Evolutionary conservation across 2,888 invertebrate genomes (phyloP), one percentile per base, ranked within the genome.

Genomic region (Orchestes rusci): DNA sequence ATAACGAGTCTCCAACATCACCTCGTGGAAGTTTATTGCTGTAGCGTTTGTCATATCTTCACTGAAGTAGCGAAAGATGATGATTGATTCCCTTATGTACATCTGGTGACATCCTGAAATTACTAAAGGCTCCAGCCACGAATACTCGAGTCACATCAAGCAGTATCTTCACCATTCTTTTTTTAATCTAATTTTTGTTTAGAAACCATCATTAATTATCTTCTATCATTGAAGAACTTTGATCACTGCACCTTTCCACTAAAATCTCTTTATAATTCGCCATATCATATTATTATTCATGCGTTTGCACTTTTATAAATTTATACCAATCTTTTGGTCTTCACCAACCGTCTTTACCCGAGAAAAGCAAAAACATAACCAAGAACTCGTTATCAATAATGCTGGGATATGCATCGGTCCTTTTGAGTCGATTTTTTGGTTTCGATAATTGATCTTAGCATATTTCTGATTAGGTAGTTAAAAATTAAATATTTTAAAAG

Each of bases 161-260:
- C 32, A 32, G 16, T 32, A 16, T 16, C 3, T 16, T 32, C 32
- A 15, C 16, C 32, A 3, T 32, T 15, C 13, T 32, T 16, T 32
- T 32, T 32, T 32, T 23, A 13, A 32, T 16, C 16, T 3, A 16
- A 32, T 16, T 32, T 32, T 32, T 4, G 13, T 16, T 32, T 32
- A 16, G 15, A 32, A 32, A 32, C 32, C 32, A 15, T 32, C 32
- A 15, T 16, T 13, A 16, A 32, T 32, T 16, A 32, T 32, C 13
- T 32, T 32, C 32, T 3, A 32, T 32, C 3, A 32, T 32, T 32
- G 10, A 32, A 32, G 32, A 32, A 15, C 7, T 32, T 32, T 32
- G 7, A n/a, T 32, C 32, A 32, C 15, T 32, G 32, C 32, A 32
- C 32, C 13, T 32, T 13, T 32, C 32, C 32, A 32, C 32, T 32